Evolutionary conservation across 2,113 vertebrate species (phyloP), one percentile per base, ranked within the genome.

Genomic region (Galemys pyrenaicus): DNA sequence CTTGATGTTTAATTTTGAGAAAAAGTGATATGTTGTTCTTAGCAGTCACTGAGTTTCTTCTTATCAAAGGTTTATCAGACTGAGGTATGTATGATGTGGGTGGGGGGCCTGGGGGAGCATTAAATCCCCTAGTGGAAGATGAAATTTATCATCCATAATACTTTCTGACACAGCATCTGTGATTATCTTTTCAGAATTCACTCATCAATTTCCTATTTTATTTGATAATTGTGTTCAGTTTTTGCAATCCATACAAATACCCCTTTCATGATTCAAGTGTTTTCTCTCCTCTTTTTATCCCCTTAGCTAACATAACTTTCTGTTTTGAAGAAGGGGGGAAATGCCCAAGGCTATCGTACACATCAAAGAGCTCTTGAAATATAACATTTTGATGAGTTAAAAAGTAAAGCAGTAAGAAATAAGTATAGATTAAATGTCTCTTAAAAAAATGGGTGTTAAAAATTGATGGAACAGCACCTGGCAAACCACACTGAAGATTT

Each of bases 371-470:
- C 94, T 97, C 81, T 95, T 95, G 95, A 97, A 97, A 97, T 95
- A 89, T 77, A 96, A 95, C 94, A 96, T 97, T 97, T 96, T 97
- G 96, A 97, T 96, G 96, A 97, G 94, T 96, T 96, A 93, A 93
- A 94, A 96, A 96, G 94, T 95, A 96, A 97, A 97, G 92, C 94
- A 96, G 90, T 93, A 95, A 97, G 94, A 96, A 97, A 95, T 97
- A 97, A 97, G 94, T 97, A 97, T 97, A 91, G 96, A 97, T 97
- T 96, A 97, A 97, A 96, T 95, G 96, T 97, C 97, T 96, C 60
- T 95, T 94, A 70, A 97, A 97, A 95, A 97, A 97, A 97, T 97
- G 78, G 96, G 81, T 89, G 74, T 96, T 97, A 97, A 97, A 97
- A 97, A 97, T 97, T 97, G 96, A 97, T 96, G 90, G 94, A 96